Conservation (phyloP, 2,888 invertebrate genomes). For the Gnatocerus cornutus region DNA sequence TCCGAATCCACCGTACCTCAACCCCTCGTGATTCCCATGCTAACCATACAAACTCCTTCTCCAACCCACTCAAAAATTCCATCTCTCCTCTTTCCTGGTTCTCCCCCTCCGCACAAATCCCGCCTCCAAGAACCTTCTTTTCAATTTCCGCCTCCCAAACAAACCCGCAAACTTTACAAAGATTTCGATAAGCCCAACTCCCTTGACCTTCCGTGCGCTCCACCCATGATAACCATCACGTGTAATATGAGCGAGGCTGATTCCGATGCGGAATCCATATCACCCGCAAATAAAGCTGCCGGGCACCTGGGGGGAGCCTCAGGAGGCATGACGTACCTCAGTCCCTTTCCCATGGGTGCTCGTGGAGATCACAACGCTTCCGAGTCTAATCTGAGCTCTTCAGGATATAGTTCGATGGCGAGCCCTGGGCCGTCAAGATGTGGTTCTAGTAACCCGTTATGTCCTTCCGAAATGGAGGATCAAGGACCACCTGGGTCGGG, state of each 20-base stretch:
- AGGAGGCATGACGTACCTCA: conserved; percentile 81
- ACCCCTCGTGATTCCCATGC: conserved; percentile 77
- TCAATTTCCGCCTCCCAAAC: conserved; percentile 62
- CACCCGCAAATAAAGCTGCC: conserved; percentile 74
- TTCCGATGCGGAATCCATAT: conserved; percentile 81
- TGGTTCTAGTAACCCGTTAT: conserved; percentile 86
- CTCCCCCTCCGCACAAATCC: conserved; percentile 74
- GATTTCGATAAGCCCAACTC: conserved; percentile 78
- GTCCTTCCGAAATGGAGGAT: conserved; percentile 84
- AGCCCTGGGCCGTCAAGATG: conserved; percentile 87
- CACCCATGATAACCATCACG: conserved; percentile 83
- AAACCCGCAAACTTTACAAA: conserved; percentile 73
- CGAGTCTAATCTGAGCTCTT: conserved; percentile 88
- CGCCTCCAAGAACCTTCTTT: conserved; percentile 63
- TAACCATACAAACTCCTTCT: conserved; percentile 80
- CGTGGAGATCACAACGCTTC: conserved; percentile 84
- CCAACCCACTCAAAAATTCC: conserved; percentile 76
- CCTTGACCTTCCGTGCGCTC: conserved; percentile 76
- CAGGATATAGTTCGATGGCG: conserved; percentile 90
- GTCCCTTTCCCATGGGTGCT: conserved; percentile 84
- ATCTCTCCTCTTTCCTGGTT: conserved; percentile 72
- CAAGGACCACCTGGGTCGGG: conserved; percentile 76
- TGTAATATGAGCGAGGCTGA: conserved; percentile 84
- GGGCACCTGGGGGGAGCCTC: conserved; percentile 70
- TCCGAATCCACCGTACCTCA: conserved; percentile 63